These are phyloP conservation scores for Avahi laniger DNA, from an alignment of 2,797 vertebrate species.

Conservation along the genomic window DNA sequence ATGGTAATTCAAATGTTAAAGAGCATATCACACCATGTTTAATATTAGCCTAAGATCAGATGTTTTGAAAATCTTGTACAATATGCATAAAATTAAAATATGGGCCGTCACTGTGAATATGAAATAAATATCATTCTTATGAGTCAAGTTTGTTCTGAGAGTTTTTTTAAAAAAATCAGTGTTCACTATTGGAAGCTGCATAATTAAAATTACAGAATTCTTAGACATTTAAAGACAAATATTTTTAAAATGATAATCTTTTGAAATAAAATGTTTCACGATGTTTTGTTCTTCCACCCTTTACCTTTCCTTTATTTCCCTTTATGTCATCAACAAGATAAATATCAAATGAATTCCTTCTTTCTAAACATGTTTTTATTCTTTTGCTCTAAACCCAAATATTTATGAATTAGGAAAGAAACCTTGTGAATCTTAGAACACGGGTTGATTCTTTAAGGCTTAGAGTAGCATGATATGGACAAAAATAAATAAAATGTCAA, in stretches of 20 bases:
- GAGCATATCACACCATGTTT: not conserved
- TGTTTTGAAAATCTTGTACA: not conserved
- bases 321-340: not conserved
- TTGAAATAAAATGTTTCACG: constrained; percentile 25
- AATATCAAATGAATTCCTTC: not conserved
- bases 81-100: constrained; percentile 2
- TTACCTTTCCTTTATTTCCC: not conserved
- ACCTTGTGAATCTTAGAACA: not conserved
- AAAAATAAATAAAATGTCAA: not conserved
- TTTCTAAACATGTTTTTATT: not conserved
- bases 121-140: not conserved
- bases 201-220: not conserved
- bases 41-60: not conserved
- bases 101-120: not conserved
- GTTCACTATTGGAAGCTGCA: not conserved
- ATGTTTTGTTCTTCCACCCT: not conserved
- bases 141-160: not conserved
- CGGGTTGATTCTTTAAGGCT: not conserved
- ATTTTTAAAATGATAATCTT: not conserved
- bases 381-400: not conserved
- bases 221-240: not conserved
- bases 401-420: constrained; percentile 29
- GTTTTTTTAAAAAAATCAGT: not conserved
- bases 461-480: not conserved
- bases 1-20: constrained; percentile 5